Evolutionary conservation across 1,140 invertebrate species (phyloP).

Genomic region (Drosophila sp.): DNA sequence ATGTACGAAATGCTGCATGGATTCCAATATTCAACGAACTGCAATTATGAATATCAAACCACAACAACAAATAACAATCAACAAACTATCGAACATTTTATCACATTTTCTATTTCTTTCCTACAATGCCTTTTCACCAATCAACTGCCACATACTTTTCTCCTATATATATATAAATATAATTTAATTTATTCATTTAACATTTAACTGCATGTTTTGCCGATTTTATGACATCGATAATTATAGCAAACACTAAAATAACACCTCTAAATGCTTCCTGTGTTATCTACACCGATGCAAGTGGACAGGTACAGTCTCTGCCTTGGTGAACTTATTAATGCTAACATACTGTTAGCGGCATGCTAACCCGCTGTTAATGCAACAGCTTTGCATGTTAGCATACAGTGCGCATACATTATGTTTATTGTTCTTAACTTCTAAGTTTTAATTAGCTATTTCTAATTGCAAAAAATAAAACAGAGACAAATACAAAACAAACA

Average conservation of each 20-base stretch:
- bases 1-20: conserved; percentile 40
- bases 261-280: conserved; percentile 94
- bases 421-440: conserved; percentile 6
- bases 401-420: conserved; percentile 3
- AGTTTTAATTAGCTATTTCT: conserved; percentile 19
- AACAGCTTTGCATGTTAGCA: conserved; percentile 33
- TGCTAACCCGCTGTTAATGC: conserved; percentile 33
- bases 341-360: conserved; percentile 31
- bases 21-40: conserved; percentile 34
- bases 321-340: conserved; percentile 2
- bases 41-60: conserved; percentile 29
- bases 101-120: conserved; percentile 12
- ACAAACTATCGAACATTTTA: conserved; percentile 12
- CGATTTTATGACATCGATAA: conserved; percentile 28
- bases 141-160: conserved; percentile 10
- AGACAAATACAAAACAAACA: conserved; percentile 17
- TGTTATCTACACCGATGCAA: conserved; percentile 97
- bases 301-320: conserved; percentile 92
- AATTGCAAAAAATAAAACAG: conserved; percentile 15
- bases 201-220: conserved; percentile 45
- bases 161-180: background rate
- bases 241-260: conserved; percentile 86
- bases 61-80: conserved; percentile 11
- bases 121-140: conserved; percentile 21
- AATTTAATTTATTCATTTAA: no score